Evolutionary conservation across 2,797 vertebrate genomes (phyloP).

Genomic region (Naso thynnoides): DNA sequence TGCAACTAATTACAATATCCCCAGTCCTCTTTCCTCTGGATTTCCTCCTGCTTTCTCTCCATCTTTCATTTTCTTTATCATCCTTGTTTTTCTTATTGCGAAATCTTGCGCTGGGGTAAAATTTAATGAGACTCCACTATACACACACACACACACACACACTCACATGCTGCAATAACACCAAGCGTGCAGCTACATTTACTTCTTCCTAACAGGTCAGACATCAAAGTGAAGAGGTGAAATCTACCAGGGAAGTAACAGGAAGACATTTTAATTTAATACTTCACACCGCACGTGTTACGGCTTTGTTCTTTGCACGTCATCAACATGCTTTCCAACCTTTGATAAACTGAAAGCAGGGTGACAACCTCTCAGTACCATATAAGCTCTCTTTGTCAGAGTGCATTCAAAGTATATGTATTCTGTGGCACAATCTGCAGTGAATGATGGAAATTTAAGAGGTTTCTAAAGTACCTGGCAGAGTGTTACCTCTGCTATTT

Average conservation of each 20-base stretch:
- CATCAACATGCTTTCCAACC: constrained; percentile 36
- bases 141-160: constrained; percentile 19
- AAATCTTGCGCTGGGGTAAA: constrained; percentile 66
- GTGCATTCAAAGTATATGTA: constrained; percentile 2
- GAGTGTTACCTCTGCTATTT: constrained; percentile 51
- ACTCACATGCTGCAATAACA: constrained; percentile 61
- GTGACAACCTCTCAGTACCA: constrained; percentile 35
- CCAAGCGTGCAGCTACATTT: constrained; percentile 48
- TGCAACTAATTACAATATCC: constrained; percentile 88
- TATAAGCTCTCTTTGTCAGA: constrained; percentile 24
- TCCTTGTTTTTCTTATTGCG: constrained; percentile 62
- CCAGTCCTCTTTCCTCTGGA: constrained; percentile 76
- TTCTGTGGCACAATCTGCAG: constrained; percentile 19
- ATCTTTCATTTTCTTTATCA: constrained; percentile 70
- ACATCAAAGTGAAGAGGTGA: constrained; percentile 77
- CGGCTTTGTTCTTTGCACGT: constrained; percentile 66
- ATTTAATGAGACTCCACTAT: constrained; percentile 60
- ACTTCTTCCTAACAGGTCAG: constrained; percentile 59
- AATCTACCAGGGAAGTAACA: constrained; percentile 64
- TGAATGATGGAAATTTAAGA: constrained; percentile 49
- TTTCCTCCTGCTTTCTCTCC: constrained; percentile 69
- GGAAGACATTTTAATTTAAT: constrained; percentile 64
- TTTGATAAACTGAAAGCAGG: constrained; percentile 44
- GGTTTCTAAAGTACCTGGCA: constrained; percentile 38
- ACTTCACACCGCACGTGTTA: constrained; percentile 57